phyloP scores from a whole-genome alignment of 2,888 invertebrate genomes.

The Andricus quercusramuli region DNA sequence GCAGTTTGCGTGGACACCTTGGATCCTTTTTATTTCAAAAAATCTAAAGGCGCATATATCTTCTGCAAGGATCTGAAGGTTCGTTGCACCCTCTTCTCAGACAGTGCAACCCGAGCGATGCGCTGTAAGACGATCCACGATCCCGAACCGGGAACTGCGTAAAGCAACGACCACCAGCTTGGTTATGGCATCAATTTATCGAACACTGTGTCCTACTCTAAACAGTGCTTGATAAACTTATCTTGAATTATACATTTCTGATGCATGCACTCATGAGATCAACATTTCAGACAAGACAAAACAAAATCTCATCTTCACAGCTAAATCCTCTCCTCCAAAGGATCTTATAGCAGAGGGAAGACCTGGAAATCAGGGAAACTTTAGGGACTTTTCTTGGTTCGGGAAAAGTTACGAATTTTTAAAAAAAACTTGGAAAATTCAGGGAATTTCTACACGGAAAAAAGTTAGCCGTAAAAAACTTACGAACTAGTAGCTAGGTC shows the following conservation, averaged over 20 bases:
- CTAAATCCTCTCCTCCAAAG: no score
- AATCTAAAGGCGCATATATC: no score
- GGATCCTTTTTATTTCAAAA: no score
- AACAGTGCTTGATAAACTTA: slow-evolving; percentile 47
- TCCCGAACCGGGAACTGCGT: slow-evolving; percentile 28
- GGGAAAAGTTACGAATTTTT: no score
- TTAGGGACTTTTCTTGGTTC: no score
- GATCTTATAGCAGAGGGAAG: no score
- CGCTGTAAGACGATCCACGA: slow-evolving; percentile 52
- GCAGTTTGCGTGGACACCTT: no score
- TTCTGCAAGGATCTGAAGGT: neutral
- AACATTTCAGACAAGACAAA: neutral
- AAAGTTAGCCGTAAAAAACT: no score
- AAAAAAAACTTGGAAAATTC: no score
- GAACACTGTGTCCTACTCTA: slow-evolving; percentile 55
- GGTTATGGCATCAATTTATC: slow-evolving; percentile 54
- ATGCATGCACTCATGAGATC: neutral
- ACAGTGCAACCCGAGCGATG: slow-evolving; percentile 15
- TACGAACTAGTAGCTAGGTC: no score
- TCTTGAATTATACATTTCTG: slow-evolving; percentile 15
- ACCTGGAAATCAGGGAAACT: no score
- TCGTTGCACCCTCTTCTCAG: slow-evolving; percentile 35
- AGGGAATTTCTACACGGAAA: no score
- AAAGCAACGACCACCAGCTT: slow-evolving; percentile 44
- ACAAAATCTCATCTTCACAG: neutral